These are phyloP conservation scores for Barnardius zonarius DNA, from an alignment of 2,113 vertebrate genomes.

Conservation along the genomic window DNA sequence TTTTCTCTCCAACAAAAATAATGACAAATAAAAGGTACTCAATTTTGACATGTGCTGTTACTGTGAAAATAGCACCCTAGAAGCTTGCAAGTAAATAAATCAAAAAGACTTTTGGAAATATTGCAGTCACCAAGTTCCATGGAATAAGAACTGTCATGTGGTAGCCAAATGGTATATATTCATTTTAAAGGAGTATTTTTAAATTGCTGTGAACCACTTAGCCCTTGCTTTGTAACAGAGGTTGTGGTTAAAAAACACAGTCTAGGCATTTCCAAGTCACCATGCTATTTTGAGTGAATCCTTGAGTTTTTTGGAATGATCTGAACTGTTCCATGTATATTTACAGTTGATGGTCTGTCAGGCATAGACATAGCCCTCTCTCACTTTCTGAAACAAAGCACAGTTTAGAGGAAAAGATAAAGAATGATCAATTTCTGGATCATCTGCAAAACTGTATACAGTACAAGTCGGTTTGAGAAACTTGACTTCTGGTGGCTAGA, in stretches of 20 bases:
- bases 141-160: neutral
- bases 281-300: neutral
- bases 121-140: neutral
- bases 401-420: neutral
- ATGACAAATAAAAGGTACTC: neutral
- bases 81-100: neutral
- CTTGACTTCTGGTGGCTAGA: neutral
- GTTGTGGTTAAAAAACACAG: neutral
- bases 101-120: neutral
- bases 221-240: neutral
- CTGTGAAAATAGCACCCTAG: neutral
- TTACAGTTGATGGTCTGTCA: neutral
- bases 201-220: neutral
- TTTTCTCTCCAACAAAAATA: neutral
- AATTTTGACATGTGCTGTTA: neutral
- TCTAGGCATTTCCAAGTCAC: neutral
- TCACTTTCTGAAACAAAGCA: neutral
- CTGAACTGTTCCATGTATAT: neutral
- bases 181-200: neutral
- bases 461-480: neutral
- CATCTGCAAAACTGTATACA: neutral
- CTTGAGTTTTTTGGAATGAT: neutral
- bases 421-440: neutral
- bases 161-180: neutral
- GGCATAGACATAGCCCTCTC: neutral